Conservation (phyloP, 2,113 vertebrate genomes). For the Neomonachus schauinslandi region DNA sequence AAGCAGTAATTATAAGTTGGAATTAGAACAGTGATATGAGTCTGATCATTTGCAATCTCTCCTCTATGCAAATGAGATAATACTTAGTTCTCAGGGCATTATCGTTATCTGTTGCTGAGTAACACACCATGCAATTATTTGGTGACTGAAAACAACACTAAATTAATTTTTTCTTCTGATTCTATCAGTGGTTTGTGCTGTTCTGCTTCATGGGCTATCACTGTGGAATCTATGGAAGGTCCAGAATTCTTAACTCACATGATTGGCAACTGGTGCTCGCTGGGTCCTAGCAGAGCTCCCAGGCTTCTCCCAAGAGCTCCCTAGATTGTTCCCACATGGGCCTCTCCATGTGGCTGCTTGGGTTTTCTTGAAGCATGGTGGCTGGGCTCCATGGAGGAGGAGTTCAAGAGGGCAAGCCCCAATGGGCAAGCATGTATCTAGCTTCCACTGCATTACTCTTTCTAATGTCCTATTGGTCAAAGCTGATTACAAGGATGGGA, state of each 20-base stretch:
- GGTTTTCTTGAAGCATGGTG: not conserved
- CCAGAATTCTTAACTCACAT: not conserved
- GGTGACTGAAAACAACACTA: not conserved
- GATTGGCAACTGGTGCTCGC: not conserved
- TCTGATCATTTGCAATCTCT: not conserved
- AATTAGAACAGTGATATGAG: not conserved
- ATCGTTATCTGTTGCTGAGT: not conserved
- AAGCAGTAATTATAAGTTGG: not conserved
- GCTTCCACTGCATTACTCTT: not conserved
- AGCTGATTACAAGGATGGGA: not conserved
- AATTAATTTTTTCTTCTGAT: not conserved
- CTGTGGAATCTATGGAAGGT: not conserved
- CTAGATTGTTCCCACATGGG: not conserved
- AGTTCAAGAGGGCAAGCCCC: not conserved
- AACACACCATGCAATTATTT: not conserved
- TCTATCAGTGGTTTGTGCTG: not conserved
- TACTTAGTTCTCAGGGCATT: not conserved
- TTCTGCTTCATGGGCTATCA: not conserved
- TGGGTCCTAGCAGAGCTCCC: not conserved
- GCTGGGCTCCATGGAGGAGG: not conserved
- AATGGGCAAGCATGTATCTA: not conserved
- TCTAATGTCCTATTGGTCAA: not conserved
- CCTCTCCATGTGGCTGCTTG: not conserved
- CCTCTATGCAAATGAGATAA: not conserved
- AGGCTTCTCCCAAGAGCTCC: too few species aligned